Conservation (phyloP, 2,888 invertebrate species). For the Tachina fera region DNA sequence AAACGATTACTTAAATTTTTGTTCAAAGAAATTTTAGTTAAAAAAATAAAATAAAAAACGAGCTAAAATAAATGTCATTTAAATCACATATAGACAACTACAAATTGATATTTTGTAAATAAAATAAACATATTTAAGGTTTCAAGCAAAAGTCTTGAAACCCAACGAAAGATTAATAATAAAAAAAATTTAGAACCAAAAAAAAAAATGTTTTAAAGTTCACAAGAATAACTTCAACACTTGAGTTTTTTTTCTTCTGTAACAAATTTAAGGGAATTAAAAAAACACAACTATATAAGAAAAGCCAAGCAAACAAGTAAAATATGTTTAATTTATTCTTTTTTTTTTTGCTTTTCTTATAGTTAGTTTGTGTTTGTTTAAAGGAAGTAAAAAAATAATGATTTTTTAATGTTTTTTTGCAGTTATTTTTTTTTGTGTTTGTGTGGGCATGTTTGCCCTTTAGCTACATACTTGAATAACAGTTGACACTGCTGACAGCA, state of each 20-base stretch:
- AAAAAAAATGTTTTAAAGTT: constrained; percentile 7
- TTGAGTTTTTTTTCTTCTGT: constrained; percentile 20
- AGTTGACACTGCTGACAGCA: constrained; percentile 78
- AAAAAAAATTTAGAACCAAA: neutral
- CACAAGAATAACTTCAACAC: constrained; percentile 43
- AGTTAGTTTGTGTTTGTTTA: constrained; percentile 39
- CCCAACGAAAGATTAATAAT: neutral
- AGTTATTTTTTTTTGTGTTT: constrained; percentile 38
- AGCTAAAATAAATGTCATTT: neutral
- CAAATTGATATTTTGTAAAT: constrained; percentile 14
- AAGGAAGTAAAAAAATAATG: constrained; percentile 32
- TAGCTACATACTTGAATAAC: constrained; percentile 81
- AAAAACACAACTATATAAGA: constrained; percentile 41
- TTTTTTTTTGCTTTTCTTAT: constrained; percentile 34
- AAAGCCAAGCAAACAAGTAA: constrained; percentile 11
- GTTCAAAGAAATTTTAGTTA: neutral
- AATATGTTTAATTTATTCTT: constrained; percentile 9
- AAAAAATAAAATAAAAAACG: neutral
- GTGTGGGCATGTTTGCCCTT: constrained; percentile 64
- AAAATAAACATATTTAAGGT: neutral
- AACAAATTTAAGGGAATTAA: constrained; percentile 33
- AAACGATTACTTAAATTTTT: neutral
- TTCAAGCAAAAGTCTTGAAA: neutral
- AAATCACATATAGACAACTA: constrained; percentile 3
- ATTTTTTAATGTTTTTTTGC: constrained; percentile 52